A percentile compares a stretch with the other conserved stretches of the same genome.
Conservation (phyloP, 1,140 invertebrate species). For the Homalodisca vitripennis region DNA sequence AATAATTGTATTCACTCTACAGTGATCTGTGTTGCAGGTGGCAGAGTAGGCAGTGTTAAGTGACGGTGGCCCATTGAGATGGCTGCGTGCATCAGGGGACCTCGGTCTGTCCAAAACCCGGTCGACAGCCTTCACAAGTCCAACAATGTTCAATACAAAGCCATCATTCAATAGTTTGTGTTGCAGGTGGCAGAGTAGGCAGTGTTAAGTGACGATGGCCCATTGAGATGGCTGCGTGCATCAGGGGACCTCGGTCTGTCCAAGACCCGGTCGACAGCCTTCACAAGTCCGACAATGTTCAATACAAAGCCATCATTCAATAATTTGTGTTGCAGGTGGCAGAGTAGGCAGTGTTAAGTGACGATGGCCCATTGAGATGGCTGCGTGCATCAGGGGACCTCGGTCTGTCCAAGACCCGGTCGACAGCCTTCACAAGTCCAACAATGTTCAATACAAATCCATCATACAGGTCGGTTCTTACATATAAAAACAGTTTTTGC, state of each 20-base stretch:
- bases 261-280: constrained; percentile 31
- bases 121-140: constrained; percentile 28
- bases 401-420: constrained; percentile 31
- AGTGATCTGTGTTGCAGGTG: too few species aligned
- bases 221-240: constrained; percentile 39
- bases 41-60: too few species aligned
- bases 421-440: constrained; percentile 27
- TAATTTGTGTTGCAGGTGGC: too few species aligned
- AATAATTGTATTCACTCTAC: too few species aligned
- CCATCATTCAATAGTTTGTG: constrained; percentile 38
- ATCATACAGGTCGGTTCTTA: constrained; percentile 39
- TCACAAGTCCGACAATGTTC: constrained; percentile 29
- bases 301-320: constrained; percentile 38
- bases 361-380: too few species aligned
- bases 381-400: constrained; percentile 37
- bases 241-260: constrained; percentile 33
- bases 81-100: constrained; percentile 38
- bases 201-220: too few species aligned
- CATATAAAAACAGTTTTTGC: too few species aligned
- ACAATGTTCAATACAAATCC: constrained; percentile 36
- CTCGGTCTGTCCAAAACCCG: constrained; percentile 29
- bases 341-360: too few species aligned
- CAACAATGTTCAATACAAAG: constrained; percentile 35
- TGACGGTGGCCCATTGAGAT: too few species aligned
- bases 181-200: too few species aligned